These are phyloP conservation scores for Cherax destructor DNA, from an alignment of 1,140 invertebrate genomes.

Conservation along the genomic window DNA sequence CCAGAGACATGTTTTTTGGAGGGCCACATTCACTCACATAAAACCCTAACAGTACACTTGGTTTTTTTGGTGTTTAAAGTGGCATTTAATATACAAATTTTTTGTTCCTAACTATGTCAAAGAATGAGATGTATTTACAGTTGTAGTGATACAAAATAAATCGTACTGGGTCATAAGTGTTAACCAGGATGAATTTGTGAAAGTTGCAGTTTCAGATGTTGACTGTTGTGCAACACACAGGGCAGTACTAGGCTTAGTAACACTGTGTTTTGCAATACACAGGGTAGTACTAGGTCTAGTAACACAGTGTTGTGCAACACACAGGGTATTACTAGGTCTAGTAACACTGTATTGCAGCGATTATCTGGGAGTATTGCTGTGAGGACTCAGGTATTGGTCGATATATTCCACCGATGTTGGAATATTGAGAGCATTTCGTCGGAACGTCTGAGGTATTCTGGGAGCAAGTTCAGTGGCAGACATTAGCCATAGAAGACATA, in stretches of 20 bases:
- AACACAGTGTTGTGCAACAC: no score
- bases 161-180: not conserved
- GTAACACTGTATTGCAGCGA: not conserved
- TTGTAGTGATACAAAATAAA: not conserved
- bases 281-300: no score
- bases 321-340: no score
- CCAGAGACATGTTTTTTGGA: not conserved
- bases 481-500: not conserved
- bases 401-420: not conserved
- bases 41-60: not conserved
- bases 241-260: no score
- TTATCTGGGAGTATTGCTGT: not conserved
- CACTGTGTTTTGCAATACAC: no score
- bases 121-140: not conserved
- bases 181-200: not conserved
- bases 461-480: not conserved
- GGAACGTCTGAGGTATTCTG: constrained; percentile 7
- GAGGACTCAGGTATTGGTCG: not conserved
- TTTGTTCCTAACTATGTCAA: not conserved
- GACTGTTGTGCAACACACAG: no score
- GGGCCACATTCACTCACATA: not conserved
- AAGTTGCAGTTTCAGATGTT: not conserved
- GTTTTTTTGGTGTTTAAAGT: not conserved
- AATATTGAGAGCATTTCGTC: not conserved
- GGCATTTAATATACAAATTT: not conserved